Conservation (phyloP, 2,797 vertebrate genomes). For the Crypturellus tataupa region DNA sequence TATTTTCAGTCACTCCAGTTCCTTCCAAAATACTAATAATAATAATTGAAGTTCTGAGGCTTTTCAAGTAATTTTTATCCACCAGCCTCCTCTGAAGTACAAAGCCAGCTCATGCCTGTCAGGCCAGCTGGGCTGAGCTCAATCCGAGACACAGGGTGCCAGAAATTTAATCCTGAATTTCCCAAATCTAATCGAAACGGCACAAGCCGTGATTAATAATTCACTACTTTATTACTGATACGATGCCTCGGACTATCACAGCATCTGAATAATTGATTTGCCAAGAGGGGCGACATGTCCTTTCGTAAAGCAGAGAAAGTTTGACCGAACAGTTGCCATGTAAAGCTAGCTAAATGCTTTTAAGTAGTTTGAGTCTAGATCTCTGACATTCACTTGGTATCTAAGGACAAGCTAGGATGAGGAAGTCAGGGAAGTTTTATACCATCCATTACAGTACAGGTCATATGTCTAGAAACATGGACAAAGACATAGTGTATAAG, state of each 20-base stretch:
- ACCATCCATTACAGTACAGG: not conserved
- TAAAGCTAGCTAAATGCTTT: constrained; percentile 69
- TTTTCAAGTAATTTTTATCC: constrained; percentile 73
- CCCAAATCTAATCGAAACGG: constrained; percentile 80
- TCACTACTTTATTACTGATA: constrained; percentile 82
- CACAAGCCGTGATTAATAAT: constrained; percentile 81
- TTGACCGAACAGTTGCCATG: constrained; percentile 58
- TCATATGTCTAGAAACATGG: not conserved
- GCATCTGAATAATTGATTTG: constrained; percentile 81
- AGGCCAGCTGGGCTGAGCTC: constrained; percentile 77
- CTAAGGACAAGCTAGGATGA: constrained; percentile 22
- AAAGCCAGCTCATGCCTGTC: constrained; percentile 68
- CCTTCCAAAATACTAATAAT: constrained; percentile 66
- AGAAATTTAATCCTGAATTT: constrained; percentile 81
- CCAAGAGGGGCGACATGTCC: constrained; percentile 69
- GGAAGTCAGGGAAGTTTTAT: not conserved
- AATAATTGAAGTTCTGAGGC: constrained; percentile 69
- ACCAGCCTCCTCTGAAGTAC: constrained; percentile 64
- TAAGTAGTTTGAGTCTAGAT: constrained; percentile 57
- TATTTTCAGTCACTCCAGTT: constrained; percentile 62
- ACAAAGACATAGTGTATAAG: not conserved
- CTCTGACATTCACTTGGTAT: constrained; percentile 51
- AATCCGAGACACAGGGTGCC: constrained; percentile 74
- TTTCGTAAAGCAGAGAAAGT: constrained; percentile 73
- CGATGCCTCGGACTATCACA: constrained; percentile 78